Evolutionary conservation across 1,140 invertebrate genomes (phyloP).

Genomic region (Anoplolepis gracilipes): DNA sequence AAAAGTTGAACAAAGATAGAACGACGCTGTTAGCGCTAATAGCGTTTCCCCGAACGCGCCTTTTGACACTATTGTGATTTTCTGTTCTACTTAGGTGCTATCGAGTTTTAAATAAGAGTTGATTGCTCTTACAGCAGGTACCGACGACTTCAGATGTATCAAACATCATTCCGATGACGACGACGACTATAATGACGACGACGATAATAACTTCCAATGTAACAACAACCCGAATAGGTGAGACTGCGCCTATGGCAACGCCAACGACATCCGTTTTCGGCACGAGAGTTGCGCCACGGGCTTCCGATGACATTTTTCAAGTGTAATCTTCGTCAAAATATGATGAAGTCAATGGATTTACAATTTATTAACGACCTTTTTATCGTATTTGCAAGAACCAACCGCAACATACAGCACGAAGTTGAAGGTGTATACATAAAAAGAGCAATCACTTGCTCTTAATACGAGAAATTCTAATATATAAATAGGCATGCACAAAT

Average conservation of each 20-base stretch:
- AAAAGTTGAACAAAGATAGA: too few species aligned
- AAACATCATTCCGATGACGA: slow-evolving; percentile 68
- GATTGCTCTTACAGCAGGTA: slow-evolving; percentile 73
- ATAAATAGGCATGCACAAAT: slow-evolving; percentile 43
- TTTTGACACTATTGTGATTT: too few species aligned
- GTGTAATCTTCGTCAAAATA: slow-evolving; percentile 61
- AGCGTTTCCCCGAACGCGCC: too few species aligned
- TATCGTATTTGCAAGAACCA: slow-evolving; percentile 47
- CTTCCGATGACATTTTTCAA: slow-evolving; percentile 80
- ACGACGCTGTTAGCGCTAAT: too few species aligned
- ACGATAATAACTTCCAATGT: slow-evolving; percentile 72
- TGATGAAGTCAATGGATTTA: slow-evolving; percentile 6
- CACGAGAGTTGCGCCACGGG: slow-evolving; percentile 77
- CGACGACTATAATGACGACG: slow-evolving; percentile 56
- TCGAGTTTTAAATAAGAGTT: background rate
- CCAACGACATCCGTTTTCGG: slow-evolving; percentile 79
- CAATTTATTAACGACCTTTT: slow-evolving; percentile 54
- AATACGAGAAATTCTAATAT: slow-evolving; percentile 20
- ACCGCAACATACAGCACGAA: background rate
- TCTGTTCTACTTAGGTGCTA: too few species aligned
- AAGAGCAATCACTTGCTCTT: background rate
- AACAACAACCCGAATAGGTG: slow-evolving; percentile 58
- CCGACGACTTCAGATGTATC: slow-evolving; percentile 78
- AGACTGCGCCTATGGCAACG: slow-evolving; percentile 73
- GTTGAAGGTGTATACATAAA: background rate